Base-by-base conservation (phyloP, 2,888 invertebrate genomes). In the Trissolcus japonicus region DNA sequence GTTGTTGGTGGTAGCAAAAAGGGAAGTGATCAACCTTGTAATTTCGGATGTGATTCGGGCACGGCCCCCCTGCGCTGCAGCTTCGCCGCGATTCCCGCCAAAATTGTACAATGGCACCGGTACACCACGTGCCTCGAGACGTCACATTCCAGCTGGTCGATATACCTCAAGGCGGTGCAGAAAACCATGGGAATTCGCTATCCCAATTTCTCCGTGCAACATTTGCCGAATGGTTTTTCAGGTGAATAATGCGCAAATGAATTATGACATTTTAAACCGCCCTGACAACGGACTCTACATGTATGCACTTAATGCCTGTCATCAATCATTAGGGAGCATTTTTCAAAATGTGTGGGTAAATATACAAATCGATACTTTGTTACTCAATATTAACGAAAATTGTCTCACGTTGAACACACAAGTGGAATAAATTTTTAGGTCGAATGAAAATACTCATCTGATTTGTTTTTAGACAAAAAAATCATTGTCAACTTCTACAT, bases 11-110 rank as follows among this genome's bases (percentile, higher is more conserved):
- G 71, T 29, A 46, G 35, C 56, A 35, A 35, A 29, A 25, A 66
- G 67, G 61, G 72, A 62, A 63, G 62, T 66, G 76, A 76, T 76
- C 72, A 69, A 72, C 72, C 72, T 76, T 76, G 72, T 72, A 67
- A 72, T 76, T 76, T 76, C 59, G 57, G 19, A 62, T 63, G 67
- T 50, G 57, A 57, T 72, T 76, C 67, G 57, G 61, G 46, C 40
- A 40, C 43, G 67, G 14, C 50, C 50, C 68, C 63, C 63, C 25
- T 35, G 57, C 35, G 59, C 53, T 16, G 14, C 43, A 21, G 19
- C 21, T 46, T 40, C 35, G 19, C 41, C 21, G 40, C 6, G 56
- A 66, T 76, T 71, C 76, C 76, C 76, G 76, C 76, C 71, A 76
- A 76, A 76, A 69, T 41, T 19, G 19, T 50, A 76, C 69, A 76